Percentiles rank a stretch among this genome's conserved stretches.
Conservation (phyloP, 92 coral and sea anemone genomes). For the Parazoanthus atlanticus region DNA sequence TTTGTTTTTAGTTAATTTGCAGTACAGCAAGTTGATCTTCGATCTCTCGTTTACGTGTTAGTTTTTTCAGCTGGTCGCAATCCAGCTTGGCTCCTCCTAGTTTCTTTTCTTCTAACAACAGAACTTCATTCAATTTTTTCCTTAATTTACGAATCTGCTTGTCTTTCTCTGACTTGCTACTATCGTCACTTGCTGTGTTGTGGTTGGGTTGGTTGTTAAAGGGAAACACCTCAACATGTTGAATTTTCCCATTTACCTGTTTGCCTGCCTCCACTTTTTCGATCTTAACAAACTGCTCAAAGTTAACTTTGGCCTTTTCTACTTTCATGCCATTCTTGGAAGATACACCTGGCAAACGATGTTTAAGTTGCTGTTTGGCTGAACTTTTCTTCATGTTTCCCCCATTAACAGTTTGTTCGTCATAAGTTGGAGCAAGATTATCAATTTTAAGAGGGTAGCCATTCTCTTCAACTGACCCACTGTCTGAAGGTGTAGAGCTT, state of each 20-base stretch:
- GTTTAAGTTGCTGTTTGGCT: conserved; percentile 14
- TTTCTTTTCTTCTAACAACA: conserved; percentile 64
- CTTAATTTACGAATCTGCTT: conserved; percentile 82
- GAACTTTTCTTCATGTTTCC: conserved; percentile 16
- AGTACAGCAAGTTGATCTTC: conserved; percentile 78
- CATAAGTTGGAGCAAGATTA: conserved; percentile 25
- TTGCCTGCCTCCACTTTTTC: conserved; percentile 43
- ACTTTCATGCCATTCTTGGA: conserved; percentile 26
- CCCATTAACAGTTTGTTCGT: conserved; percentile 5
- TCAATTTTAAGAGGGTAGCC: conserved; percentile 52
- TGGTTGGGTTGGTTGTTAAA: conserved; percentile 37
- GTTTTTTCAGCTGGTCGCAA: conserved; percentile 88
- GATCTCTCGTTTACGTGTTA: conserved; percentile 76
- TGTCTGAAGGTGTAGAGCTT: conserved; percentile 76
- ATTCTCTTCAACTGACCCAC: conserved; percentile 61
- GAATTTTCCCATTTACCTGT: conserved; percentile 46
- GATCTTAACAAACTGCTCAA: conserved; percentile 59
- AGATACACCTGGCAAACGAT: conserved; percentile 12
- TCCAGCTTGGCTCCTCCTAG: conserved; percentile 70
- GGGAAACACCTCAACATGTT: conserved; percentile 34
- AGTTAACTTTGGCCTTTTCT: conserved; percentile 29
- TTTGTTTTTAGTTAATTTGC: conserved; percentile 50
- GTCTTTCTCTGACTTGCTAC: conserved; percentile 67
- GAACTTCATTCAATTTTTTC: conserved; percentile 81
- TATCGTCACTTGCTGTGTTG: not conserved